A percentile compares a stretch with the other conserved stretches of the same genome.
Evolutionary conservation across 2,888 invertebrate genomes (phyloP).

Genomic region (Aromia moschata): DNA sequence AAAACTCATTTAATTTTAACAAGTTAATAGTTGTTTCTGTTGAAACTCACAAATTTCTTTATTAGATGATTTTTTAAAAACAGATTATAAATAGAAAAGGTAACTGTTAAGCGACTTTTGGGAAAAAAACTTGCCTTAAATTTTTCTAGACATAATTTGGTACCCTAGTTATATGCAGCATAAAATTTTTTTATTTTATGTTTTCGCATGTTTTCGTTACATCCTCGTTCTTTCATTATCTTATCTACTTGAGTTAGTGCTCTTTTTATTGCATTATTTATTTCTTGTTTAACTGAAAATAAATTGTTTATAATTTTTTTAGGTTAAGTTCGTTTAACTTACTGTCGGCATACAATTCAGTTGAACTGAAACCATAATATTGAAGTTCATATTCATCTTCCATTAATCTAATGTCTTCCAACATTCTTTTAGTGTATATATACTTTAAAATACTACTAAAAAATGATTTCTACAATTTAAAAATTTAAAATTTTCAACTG

Average conservation of each 20-base stretch:
- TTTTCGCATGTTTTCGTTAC: conserved; percentile 11
- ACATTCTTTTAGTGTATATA: too few species aligned
- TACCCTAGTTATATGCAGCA: conserved; percentile 24
- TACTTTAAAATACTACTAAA: too few species aligned
- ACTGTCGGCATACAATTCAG: conserved; percentile 30
- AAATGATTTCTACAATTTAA: too few species aligned
- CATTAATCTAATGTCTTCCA: conserved; percentile 22
- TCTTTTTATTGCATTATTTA: conserved; percentile 21
- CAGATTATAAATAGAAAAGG: too few species aligned
- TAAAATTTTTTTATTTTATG: conserved; percentile 27
- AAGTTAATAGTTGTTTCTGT: too few species aligned
- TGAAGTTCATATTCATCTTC: conserved; percentile 38
- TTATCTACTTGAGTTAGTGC: conserved; percentile 27
- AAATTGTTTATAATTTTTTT: not conserved
- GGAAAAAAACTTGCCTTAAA: conserved; percentile 33
- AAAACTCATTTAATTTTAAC: too few species aligned
- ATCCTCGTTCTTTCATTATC: conserved; percentile 14
- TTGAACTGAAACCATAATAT: conserved; percentile 35
- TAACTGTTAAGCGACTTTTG: not conserved
- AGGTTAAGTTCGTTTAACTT: conserved; percentile 17
- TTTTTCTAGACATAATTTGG: conserved; percentile 19
- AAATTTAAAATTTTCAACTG: too few species aligned
- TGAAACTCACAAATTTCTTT: too few species aligned
- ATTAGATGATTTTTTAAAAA: too few species aligned
- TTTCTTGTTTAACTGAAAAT: conserved; percentile 26